These are phyloP conservation scores for Festucalex cinctus DNA, from an alignment of 2,113 vertebrate species.

Conservation along the genomic window DNA sequence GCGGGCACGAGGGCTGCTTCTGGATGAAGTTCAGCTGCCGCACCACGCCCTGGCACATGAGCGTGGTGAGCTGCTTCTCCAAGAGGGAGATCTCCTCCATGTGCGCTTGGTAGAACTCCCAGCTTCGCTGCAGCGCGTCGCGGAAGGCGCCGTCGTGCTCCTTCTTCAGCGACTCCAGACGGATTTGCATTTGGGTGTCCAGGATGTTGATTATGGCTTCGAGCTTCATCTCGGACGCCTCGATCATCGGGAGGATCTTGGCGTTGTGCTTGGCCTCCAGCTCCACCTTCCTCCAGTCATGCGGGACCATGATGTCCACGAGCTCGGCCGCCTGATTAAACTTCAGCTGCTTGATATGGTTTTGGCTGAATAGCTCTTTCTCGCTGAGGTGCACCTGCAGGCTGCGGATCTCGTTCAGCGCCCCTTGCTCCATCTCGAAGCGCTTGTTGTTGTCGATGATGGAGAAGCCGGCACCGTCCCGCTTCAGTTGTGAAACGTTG, in stretches of 20 bases:
- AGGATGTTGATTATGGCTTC: constrained; percentile 2
- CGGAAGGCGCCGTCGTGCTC: constrained; percentile 6
- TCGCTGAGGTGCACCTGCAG: not conserved
- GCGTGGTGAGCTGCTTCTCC: constrained; percentile 8
- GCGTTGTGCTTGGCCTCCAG: constrained; percentile 11
- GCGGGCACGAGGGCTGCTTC: constrained; percentile 2
- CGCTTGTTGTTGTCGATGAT: not conserved
- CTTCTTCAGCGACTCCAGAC: constrained; percentile 2
- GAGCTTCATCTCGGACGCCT: not conserved
- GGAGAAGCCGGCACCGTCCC: not conserved
- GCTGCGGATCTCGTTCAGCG: not conserved
- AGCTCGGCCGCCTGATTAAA: not conserved
- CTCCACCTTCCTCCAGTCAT: constrained; percentile 10
- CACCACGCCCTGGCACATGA: constrained; percentile 11
- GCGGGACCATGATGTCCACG: not conserved
- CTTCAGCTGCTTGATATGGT: constrained; percentile 4
- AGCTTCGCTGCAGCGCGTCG: not conserved
- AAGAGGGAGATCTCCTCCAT: constrained; percentile 8
- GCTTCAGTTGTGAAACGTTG: constrained; percentile 2
- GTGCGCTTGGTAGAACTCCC: constrained; percentile 6
- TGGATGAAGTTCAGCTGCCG: not conserved
- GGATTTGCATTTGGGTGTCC: constrained; percentile 9
- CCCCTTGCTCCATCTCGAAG: constrained; percentile 7
- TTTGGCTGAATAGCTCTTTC: constrained; percentile 3
- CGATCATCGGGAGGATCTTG: constrained; percentile 1